A percentile compares a stretch with the other conserved stretches of the same genome.
Evolutionary conservation across 2,888 invertebrate genomes (phyloP).

Genomic region (Empis stercorea): DNA sequence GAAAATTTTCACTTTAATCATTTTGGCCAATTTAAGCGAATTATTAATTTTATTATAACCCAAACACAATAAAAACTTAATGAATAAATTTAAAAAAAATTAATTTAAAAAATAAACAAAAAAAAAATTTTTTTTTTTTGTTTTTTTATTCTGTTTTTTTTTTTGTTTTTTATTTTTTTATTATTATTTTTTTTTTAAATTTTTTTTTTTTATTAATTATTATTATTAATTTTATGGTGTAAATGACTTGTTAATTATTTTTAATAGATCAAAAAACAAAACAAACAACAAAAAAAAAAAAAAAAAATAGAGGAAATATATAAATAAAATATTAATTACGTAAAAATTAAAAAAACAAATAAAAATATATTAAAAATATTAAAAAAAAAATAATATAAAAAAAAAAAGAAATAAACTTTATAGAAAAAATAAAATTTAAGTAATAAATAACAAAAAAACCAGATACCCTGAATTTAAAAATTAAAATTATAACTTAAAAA

Average conservation of each 20-base stretch:
- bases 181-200: neutral
- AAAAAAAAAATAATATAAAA: neutral
- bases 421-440: too few species aligned
- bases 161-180: neutral
- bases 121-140: neutral
- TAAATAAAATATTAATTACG: neutral
- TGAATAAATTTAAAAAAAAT: too few species aligned
- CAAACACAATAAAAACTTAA: too few species aligned
- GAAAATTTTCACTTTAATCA: too few species aligned
- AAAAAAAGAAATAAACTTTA: too few species aligned
- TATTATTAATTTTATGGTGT: conserved; percentile 10
- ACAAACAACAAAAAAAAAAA: too few species aligned
- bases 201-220: conserved; percentile 3
- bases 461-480: too few species aligned
- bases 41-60: too few species aligned
- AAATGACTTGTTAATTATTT: conserved; percentile 16
- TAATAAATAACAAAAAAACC: neutral
- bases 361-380: neutral
- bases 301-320: conserved; percentile 3
- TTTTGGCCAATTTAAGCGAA: too few species aligned
- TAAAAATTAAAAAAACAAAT: neutral
- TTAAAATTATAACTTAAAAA: too few species aligned
- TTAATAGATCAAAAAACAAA: conserved; percentile 4
- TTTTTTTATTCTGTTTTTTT: neutral
- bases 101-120: neutral